Evolutionary conservation across 2,888 invertebrate genomes (phyloP), one percentile per base, ranked within the genome.

Genomic region (Chironomus tentans): DNA sequence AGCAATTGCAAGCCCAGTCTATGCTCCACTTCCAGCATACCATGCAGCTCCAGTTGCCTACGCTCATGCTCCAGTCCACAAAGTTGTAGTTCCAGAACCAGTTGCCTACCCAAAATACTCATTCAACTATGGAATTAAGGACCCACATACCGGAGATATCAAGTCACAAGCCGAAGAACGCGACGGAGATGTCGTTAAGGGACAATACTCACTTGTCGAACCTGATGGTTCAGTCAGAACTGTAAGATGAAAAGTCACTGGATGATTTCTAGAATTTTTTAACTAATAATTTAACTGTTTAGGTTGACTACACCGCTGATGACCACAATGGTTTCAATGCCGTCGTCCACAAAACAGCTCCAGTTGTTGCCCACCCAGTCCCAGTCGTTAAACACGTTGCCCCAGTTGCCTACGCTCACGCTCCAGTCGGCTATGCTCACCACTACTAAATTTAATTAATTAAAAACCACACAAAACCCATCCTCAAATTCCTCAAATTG

Each of bases 131-230:
- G 90, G 90, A 77, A 90, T 89, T 28, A 88, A 89, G 80, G 91
- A 90, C 79, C 88, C 88, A 4, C 89, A 90, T 79, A 90, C 90
- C 7, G 91, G 90, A n/a, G 90, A 90, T 80, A 87, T 90, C 76
- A 90, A 90, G 81, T 88, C 89, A 38, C 90, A 90, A 80, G 86
- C 88, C 68, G 90, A 90, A 81, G 88, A 88, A 80, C 86, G 89
- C 78, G 89, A 90, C 81, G 92, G 92, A 4, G 89, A 91, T 81
- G 89, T 88, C 12, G 91, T 92, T 22, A 89, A 88, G 85, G 92
- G 92, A 82, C 86, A 88, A 80, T 88, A 88, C 80, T 84, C 84
- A 46, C 81, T 85, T 76, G 85, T 85, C 76, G 85, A 85, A 81
- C 84, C 85, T 77, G 85, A 85, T 79, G 85, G 85, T 78, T 84